Conservation (phyloP, 2,113 vertebrate species). For the Dicerorhinus sumatrensis region DNA sequence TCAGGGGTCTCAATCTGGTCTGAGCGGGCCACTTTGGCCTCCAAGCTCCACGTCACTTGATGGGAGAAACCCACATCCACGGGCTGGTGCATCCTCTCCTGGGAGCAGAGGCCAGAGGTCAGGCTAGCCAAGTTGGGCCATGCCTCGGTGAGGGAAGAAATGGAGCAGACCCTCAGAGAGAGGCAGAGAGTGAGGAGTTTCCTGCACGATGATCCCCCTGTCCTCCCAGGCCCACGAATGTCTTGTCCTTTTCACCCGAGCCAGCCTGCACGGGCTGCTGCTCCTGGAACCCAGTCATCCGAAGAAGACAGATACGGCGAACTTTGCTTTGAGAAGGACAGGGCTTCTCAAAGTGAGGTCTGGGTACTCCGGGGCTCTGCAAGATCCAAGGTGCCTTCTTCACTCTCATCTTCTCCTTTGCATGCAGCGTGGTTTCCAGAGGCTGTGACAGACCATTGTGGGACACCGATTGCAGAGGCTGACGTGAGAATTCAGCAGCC, state of each 20-base stretch:
- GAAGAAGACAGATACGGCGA: neutral
- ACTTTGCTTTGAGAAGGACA: neutral
- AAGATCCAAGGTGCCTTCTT: neutral
- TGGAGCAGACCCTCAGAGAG: neutral
- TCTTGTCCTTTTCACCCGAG: neutral
- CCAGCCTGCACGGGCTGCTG: neutral
- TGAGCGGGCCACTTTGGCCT: neutral
- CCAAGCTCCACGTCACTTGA: neutral
- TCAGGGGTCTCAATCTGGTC: neutral
- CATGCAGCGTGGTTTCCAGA: fast-evolving
- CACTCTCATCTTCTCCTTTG: fast-evolving
- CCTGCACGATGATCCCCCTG: fast-evolving
- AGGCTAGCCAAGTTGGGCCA: neutral
- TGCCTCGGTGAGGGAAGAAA: too few species aligned
- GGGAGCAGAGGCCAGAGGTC: neutral
- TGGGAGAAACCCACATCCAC: neutral
- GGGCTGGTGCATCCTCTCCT: neutral
- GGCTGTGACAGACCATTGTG: fast-evolving
- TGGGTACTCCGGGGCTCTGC: fast-evolving
- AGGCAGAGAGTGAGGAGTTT: neutral
- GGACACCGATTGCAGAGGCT: neutral
- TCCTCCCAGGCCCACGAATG: neutral
- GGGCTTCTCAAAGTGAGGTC: fast-evolving
- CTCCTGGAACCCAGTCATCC: neutral
- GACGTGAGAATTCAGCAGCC: neutral